A percentile compares a stretch with the other conserved stretches of the same genome.
Evolutionary conservation across 2,113 vertebrate genomes (phyloP).

Genomic region (Spilogale gracilis): DNA sequence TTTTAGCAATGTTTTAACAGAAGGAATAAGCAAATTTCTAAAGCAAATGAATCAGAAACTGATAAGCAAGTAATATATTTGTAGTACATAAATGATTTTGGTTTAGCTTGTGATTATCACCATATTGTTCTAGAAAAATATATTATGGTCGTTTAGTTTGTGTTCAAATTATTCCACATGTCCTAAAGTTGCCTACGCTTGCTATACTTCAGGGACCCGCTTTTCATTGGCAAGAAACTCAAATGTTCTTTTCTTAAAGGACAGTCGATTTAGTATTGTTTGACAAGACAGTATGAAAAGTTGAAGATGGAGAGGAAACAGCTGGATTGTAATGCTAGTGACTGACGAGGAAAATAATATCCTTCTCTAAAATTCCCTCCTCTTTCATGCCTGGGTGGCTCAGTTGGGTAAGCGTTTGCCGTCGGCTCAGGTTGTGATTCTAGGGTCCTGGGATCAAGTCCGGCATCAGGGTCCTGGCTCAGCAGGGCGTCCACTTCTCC

Average conservation of each 20-base stretch:
- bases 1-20: conserved; percentile 71
- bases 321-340: conserved; percentile 23
- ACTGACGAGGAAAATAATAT: conserved; percentile 6
- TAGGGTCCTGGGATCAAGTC: too few relatives aligned
- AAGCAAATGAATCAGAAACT: conserved; percentile 85
- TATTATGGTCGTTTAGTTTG: conserved; percentile 53
- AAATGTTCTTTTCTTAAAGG: conserved; percentile 39
- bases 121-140: conserved; percentile 63
- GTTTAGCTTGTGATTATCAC: conserved; percentile 69
- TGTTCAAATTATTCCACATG: conserved; percentile 32
- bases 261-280: conserved; percentile 56
- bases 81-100: conserved; percentile 76
- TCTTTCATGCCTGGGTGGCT: not conserved
- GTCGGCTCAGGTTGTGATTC: too few relatives aligned
- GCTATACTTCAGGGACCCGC: not conserved
- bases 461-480: too few relatives aligned
- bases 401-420: too few relatives aligned
- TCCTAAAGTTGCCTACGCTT: not conserved
- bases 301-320: conserved; percentile 32
- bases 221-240: conserved; percentile 39
- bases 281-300: conserved; percentile 24
- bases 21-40: conserved; percentile 76
- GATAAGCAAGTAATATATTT: conserved; percentile 81
- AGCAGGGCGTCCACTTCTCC: too few relatives aligned
- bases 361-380: not conserved